Evolutionary conservation across 2,888 invertebrate genomes (phyloP).

Genomic region (Cordylochernes scorpioides): DNA sequence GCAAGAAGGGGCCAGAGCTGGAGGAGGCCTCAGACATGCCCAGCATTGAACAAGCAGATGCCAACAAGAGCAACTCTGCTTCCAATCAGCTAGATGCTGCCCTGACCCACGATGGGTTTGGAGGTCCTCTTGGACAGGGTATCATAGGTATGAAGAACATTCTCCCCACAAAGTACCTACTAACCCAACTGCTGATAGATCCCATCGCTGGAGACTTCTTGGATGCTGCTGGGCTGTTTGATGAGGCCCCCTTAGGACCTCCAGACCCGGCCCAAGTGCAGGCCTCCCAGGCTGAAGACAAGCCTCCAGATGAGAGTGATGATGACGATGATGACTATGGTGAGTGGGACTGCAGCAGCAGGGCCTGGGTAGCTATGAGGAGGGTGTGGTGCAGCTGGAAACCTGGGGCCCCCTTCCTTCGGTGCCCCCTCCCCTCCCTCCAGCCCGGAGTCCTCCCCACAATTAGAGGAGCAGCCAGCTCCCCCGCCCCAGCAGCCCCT

Average conservation of each 20-base stretch:
- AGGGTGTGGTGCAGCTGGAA: constrained; percentile 1
- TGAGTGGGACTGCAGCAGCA: too few species aligned
- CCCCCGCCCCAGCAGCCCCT: too few species aligned
- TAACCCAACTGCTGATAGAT: too few species aligned
- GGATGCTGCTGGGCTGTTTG: constrained; percentile 43
- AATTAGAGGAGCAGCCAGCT: constrained; percentile 5
- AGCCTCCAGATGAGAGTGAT: constrained; percentile 9
- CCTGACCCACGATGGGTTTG: constrained; percentile 61
- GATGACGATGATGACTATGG: constrained; percentile 17
- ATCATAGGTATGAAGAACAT: constrained; percentile 7
- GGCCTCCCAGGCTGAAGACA: constrained; percentile 6
- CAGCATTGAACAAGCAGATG: too few species aligned
- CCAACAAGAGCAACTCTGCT: constrained; percentile 4
- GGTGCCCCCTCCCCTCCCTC: constrained; percentile 14
- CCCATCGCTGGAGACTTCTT: constrained; percentile 61
- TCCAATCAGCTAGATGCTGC: constrained; percentile 43
- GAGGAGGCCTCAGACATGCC: too few species aligned
- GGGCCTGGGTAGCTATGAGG: too few species aligned
- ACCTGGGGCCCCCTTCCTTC: constrained; percentile 13
- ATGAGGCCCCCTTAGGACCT: constrained; percentile 43
- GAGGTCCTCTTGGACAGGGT: constrained; percentile 36
- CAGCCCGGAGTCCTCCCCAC: constrained; percentile 10
- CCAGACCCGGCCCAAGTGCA: too few species aligned
- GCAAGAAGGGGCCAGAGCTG: constrained; percentile 17
- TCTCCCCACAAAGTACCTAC: background rate